A percentile compares a stretch with the other conserved stretches of the same genome.
These are phyloP conservation scores for Epinephelus cyanopodus DNA, from an alignment of 2,113 vertebrate genomes.

Conservation along the genomic window DNA sequence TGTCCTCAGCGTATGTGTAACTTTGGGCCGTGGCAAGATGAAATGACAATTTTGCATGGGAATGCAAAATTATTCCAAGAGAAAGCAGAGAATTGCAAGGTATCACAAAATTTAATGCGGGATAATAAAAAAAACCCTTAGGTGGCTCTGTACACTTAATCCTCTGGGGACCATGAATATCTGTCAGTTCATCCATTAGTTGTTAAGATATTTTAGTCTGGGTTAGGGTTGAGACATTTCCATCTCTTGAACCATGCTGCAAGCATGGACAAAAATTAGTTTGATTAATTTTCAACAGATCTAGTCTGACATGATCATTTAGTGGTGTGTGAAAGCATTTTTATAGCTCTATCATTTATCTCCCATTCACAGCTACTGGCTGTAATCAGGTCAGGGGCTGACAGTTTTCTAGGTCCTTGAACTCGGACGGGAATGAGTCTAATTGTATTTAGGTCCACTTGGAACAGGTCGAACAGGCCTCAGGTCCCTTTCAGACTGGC, in stretches of 20 bases:
- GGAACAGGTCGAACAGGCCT: slow-evolving; percentile 11
- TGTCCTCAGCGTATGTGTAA: no score
- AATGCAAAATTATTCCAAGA: no score
- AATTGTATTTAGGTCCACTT: slow-evolving; percentile 22
- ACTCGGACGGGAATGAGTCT: slow-evolving; percentile 6
- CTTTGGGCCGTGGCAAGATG: no score
- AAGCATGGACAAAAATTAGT: not conserved
- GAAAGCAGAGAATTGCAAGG: no score
- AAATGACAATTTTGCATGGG: no score
- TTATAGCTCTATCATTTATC: slow-evolving; percentile 14
- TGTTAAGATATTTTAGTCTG: not conserved
- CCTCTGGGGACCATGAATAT: not conserved
- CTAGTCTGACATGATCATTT: not conserved
- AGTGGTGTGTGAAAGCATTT: not conserved
- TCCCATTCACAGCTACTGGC: slow-evolving; percentile 32
- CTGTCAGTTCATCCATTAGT: not conserved
- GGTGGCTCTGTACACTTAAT: not conserved
- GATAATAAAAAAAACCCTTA: no score
- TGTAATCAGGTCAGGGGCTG: slow-evolving; percentile 24
- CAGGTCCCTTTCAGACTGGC: not conserved
- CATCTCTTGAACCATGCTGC: not conserved
- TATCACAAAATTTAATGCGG: no score
- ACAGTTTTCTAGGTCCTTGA: slow-evolving; percentile 25
- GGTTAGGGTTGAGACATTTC: not conserved
- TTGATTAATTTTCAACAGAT: not conserved